Evolutionary conservation across 2,888 invertebrate genomes (phyloP), one percentile per base, ranked within the genome.

Genomic region (Heliconius hortense): DNA sequence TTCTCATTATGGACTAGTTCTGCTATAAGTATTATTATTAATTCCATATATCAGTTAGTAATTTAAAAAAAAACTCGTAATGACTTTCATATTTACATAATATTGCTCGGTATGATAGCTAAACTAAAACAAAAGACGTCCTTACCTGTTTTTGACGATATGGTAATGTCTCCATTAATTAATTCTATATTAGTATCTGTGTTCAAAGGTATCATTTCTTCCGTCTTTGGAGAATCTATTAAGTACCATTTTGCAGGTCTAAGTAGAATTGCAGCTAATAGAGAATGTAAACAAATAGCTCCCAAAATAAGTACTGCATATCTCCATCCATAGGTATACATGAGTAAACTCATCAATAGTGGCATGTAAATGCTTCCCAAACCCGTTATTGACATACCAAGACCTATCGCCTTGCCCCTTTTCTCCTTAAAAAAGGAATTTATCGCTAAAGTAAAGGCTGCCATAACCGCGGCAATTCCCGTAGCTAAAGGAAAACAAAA

Each of bases 241-340:
- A 95, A 87, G 86, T 96, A 96, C 95, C 96, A 96, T 87, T 95
- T 95, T 3, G 96, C 93, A 26, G 96, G 96, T 82, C 96, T 95
- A 64, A 96, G 90, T 75, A 96, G 87, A 77, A 94, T 86, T 1
- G 96, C 95, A 13, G 95, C 95, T 75, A 95, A 86, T 8, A 96
- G 84, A 0, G 95, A 94, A 86, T 96, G 95, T 0, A 96, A 89
- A 75, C 95, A 94, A 69, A 96, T 88, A 4, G 94, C 96, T 69
- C 95, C 94, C 72, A 96, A 87, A 76, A 96, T 95, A 59, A 96
- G 86, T 76, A 95, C 95, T 0, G 96, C 95, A 64, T 95, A 95
- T 88, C 95, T 91, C 84, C 94, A 93, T 13, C 95, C 95, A 79
- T 95, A 96, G 1, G 89, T 84, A 56, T 91, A 87, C 82, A 96